Conservation (phyloP, 2,113 vertebrate genomes). For the Phocoena sinus region DNA sequence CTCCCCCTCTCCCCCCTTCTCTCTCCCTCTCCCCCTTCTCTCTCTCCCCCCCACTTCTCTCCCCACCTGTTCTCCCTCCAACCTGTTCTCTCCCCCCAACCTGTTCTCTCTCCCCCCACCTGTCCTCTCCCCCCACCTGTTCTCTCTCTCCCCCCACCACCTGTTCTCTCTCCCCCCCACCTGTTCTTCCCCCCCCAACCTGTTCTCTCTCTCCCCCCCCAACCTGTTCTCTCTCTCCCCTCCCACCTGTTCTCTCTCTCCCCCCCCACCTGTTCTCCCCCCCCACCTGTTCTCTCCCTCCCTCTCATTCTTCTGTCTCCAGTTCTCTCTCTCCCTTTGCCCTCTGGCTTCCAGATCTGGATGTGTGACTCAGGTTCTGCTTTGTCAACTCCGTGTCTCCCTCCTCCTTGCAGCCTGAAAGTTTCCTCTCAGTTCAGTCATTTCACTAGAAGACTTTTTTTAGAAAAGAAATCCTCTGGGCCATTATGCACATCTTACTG, state of each 20-base stretch:
- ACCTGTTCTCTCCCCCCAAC: too few species aligned
- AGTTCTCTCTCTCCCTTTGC: slow-evolving; percentile 3
- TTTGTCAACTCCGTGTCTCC: slow-evolving; percentile 73
- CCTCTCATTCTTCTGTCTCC: background rate
- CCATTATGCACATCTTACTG: slow-evolving; percentile 67
- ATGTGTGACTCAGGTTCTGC: slow-evolving; percentile 57
- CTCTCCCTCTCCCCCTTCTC: background rate
- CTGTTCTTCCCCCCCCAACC: too few species aligned
- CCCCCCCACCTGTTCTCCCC: too few species aligned
- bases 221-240: background rate
- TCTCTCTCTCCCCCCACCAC: too few species aligned
- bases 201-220: too few species aligned
- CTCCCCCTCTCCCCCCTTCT: too few species aligned
- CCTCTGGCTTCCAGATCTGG: slow-evolving; percentile 62
- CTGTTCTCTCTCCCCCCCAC: too few species aligned
- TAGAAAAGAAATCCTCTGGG: slow-evolving; percentile 53
- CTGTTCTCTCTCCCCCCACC: too few species aligned
- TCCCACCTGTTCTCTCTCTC: too few species aligned
- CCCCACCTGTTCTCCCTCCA: background rate
- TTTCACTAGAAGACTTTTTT: slow-evolving; percentile 64
- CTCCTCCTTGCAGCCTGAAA: slow-evolving; percentile 73
- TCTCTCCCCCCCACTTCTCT: too few species aligned
- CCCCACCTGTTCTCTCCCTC: too few species aligned
- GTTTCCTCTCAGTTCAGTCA: slow-evolving; percentile 50
- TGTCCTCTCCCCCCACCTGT: too few species aligned